phyloP scores from a whole-genome alignment of 2,888 invertebrate genomes.

The Habroteleia sp. region DNA sequence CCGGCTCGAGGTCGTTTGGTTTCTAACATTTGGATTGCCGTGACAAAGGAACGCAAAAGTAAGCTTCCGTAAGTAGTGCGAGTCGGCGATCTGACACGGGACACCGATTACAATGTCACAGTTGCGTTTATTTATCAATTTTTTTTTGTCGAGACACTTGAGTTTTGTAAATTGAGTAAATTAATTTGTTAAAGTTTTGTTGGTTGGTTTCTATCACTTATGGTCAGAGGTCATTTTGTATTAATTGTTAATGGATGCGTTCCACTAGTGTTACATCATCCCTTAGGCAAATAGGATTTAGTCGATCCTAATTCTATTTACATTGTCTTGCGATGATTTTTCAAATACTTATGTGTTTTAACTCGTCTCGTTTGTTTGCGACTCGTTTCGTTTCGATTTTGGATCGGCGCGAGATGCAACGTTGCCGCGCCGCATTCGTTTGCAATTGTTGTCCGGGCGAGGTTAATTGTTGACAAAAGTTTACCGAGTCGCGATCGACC shows the following conservation, averaged over 20 bases:
- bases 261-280: slow-evolving; percentile 75
- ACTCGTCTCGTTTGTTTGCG: slow-evolving; percentile 63
- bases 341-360: slow-evolving; percentile 70
- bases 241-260: slow-evolving; percentile 74
- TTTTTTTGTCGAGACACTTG: slow-evolving; percentile 28
- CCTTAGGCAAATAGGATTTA: slow-evolving; percentile 75
- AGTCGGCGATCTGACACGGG: slow-evolving; percentile 45
- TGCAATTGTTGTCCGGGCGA: too few species aligned
- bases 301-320: slow-evolving; percentile 79
- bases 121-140: slow-evolving; percentile 32
- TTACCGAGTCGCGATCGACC: slow-evolving; percentile 30
- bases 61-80: slow-evolving; percentile 17
- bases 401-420: too few species aligned
- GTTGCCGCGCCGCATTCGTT: too few species aligned
- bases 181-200: slow-evolving; percentile 69
- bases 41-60: background rate
- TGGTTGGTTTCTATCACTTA: slow-evolving; percentile 73
- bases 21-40: slow-evolving; percentile 4
- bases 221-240: slow-evolving; percentile 76
- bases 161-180: slow-evolving; percentile 67
- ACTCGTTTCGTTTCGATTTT: slow-evolving; percentile 42
- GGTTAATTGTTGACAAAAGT: background rate
- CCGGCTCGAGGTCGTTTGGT: slow-evolving; percentile 11
- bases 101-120: slow-evolving; percentile 28
- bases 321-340: slow-evolving; percentile 79